A percentile compares a stretch with the other conserved stretches of the same genome.
Evolutionary conservation across 2,113 vertebrate genomes (phyloP).

Genomic region (Tenebrosternarchus preto): DNA sequence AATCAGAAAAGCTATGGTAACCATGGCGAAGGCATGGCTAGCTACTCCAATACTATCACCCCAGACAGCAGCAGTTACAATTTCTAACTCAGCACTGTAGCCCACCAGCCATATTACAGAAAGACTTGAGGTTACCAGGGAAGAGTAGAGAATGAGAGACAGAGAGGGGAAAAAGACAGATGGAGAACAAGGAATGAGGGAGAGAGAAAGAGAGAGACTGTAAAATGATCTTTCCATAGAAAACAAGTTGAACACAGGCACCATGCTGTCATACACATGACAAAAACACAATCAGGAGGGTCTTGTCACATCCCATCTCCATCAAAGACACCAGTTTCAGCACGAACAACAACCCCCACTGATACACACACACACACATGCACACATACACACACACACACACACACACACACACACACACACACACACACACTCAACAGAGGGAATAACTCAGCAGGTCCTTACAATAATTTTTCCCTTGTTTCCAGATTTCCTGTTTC

Average conservation of each 20-base stretch:
- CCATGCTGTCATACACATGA: slow-evolving; percentile 59
- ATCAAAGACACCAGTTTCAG: slow-evolving; percentile 50
- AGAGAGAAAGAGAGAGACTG: slow-evolving; percentile 29
- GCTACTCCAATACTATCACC: slow-evolving; percentile 23
- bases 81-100: slow-evolving; percentile 27
- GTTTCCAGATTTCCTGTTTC: not conserved
- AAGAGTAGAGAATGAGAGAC: not conserved
- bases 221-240: slow-evolving; percentile 21
- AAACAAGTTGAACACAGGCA: slow-evolving; percentile 46
- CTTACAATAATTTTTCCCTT: not conserved
- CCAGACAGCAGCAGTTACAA: slow-evolving; percentile 38
- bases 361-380: not conserved
- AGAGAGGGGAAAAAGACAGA: slow-evolving; percentile 21
- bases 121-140: not conserved
- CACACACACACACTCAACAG: slow-evolving; percentile 21
- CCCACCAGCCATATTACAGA: not conserved
- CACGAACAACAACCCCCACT: slow-evolving; percentile 27
- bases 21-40: slow-evolving; percentile 9
- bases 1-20: slow-evolving; percentile 12
- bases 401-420: slow-evolving; percentile 27
- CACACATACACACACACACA: not conserved
- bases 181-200: slow-evolving; percentile 38
- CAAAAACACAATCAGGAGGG: slow-evolving; percentile 62
- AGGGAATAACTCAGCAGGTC: slow-evolving; percentile 7
- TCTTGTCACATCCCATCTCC: slow-evolving; percentile 66